phyloP scores from a whole-genome alignment of 2,888 invertebrate species.

The Napeogenes inachia region DNA sequence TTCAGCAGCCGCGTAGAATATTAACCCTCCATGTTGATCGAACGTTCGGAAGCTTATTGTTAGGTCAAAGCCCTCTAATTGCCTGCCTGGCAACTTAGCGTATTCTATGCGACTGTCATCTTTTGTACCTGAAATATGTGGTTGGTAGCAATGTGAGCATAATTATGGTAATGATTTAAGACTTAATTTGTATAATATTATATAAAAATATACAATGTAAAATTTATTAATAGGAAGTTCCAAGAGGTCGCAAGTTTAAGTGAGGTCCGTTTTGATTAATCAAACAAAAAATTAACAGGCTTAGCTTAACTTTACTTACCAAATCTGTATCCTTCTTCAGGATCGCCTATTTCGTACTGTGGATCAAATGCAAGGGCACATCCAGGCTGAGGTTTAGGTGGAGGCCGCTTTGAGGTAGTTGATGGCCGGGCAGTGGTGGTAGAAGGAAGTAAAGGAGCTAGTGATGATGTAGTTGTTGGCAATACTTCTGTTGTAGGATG shows the following conservation, averaged over 20 bases:
- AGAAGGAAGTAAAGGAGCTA: constrained; percentile 20
- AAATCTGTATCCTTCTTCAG: constrained; percentile 78
- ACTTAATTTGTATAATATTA: too few species aligned
- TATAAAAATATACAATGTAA: too few species aligned
- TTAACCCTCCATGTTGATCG: constrained; percentile 84
- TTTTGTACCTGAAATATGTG: constrained; percentile 72
- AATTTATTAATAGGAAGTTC: too few species aligned
- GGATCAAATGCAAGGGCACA: constrained; percentile 73
- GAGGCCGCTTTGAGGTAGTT: constrained; percentile 47
- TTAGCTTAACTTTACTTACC: constrained; percentile 59
- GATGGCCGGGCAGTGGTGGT: constrained; percentile 25
- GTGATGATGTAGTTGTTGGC: constrained; percentile 28
- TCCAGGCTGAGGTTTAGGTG: constrained; percentile 65
- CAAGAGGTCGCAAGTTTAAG: too few species aligned
- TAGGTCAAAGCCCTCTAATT: constrained; percentile 83
- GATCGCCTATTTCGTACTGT: constrained; percentile 66
- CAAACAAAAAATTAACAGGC: too few species aligned
- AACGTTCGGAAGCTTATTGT: constrained; percentile 87
- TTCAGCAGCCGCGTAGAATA: constrained; percentile 87
- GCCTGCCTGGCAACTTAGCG: constrained; percentile 76
- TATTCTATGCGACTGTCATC: constrained; percentile 86
- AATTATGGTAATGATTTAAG: not conserved
- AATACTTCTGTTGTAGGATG: constrained; percentile 20
- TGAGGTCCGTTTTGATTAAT: too few species aligned
- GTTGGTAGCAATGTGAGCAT: too few species aligned